Base-by-base conservation (phyloP, 2,113 vertebrate genomes). In the Potamarius usumacintae region DNA sequence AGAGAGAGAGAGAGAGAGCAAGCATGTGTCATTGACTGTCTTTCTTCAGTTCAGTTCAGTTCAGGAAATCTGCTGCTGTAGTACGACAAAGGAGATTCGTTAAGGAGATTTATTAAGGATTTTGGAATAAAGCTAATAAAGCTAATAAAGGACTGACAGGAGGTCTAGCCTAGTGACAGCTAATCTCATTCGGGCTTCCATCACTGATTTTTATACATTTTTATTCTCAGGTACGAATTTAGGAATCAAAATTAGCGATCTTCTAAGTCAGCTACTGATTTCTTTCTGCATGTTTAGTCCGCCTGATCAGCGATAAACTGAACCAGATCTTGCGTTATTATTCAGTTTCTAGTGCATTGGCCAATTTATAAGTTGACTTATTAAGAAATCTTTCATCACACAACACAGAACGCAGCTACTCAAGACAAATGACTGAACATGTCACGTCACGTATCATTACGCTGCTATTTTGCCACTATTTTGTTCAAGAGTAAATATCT, bases 1-100 rank as follows among this genome's bases (percentile, higher is more conserved):
- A 87, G 86, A 9, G 10, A 87, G 86, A 9, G 10, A 9, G 10
- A 57, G 88, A 93, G 92, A 92, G 85, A 87, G 86, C 69, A 60
- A 91, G 89, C 91, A 90, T 92, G 92, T 94, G 93, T 93, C 94
- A 91, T 83, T 91, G 89, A 92, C 90, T 92, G 90, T 84, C 92
- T 94, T 93, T 85, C 88, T 87, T 83, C 67, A 74, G 87, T 91
- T 88, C 88, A 74, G 87, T 91, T 88, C 88, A 82, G 83, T 86
- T 74, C 50, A 85, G 89, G 85, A 87, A 93, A 89, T 92, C 86
- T 69, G 42, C 86, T 9, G 42, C 88, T 58, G 90, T 88, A 34
- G 90, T 88, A 34, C 67, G 50, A 71, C 60, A 86, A 86, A 89
- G 88, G 81, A 65, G 81, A 89, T 89, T 88, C 18, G 65, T 89